A percentile compares a stretch with the other conserved stretches of the same genome.
phyloP scores from a whole-genome alignment of 2,888 invertebrate species.

The Polyploca ridens region DNA sequence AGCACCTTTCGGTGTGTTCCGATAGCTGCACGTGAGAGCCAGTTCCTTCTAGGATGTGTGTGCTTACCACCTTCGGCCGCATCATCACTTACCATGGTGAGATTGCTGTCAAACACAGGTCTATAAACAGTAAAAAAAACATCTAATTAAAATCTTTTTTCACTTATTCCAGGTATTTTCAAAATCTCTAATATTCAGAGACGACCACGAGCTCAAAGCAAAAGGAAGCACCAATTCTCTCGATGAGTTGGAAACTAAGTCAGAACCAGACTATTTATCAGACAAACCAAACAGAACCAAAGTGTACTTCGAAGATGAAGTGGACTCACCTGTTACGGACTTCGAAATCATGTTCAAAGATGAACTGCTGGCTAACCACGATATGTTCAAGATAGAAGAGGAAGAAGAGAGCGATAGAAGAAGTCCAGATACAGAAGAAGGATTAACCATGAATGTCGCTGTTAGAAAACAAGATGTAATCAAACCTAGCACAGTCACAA shows the following conservation, averaged over 20 bases:
- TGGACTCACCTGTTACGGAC: slow-evolving; percentile 78
- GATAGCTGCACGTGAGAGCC: too few species aligned
- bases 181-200: slow-evolving; percentile 80
- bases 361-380: slow-evolving; percentile 66
- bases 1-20: too few species aligned
- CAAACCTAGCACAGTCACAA: slow-evolving; percentile 75
- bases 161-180: slow-evolving; percentile 74
- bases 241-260: slow-evolving; percentile 76
- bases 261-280: slow-evolving; percentile 72
- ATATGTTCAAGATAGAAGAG: slow-evolving; percentile 79
- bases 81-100: too few species aligned
- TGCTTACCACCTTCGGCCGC: too few species aligned
- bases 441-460: slow-evolving; percentile 72
- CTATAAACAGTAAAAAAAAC: too few species aligned
- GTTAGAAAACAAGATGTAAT: slow-evolving; percentile 73
- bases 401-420: slow-evolving; percentile 73
- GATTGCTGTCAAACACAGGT: too few species aligned
- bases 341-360: slow-evolving; percentile 84
- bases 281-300: slow-evolving; percentile 76
- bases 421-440: slow-evolving; percentile 73
- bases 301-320: slow-evolving; percentile 81
- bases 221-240: slow-evolving; percentile 59
- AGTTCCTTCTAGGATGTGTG: too few species aligned
- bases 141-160: too few species aligned
- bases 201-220: slow-evolving; percentile 70